Evolutionary conservation across 2,888 invertebrate species (phyloP).

Genomic region (Cheilosia impressa): DNA sequence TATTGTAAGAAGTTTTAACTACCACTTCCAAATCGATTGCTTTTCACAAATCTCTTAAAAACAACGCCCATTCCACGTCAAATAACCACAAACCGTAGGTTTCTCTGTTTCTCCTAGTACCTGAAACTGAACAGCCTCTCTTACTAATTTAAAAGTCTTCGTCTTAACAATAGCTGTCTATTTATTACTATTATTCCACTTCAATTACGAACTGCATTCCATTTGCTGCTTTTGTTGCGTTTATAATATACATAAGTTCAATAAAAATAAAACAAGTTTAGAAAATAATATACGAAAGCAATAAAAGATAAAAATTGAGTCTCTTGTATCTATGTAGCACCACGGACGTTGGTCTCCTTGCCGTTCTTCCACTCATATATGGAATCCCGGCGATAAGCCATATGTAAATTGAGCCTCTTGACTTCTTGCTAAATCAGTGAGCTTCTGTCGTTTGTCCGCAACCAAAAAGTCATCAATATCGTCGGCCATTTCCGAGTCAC

Average conservation of each 20-base stretch:
- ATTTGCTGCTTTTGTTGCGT: neutral
- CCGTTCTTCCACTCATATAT: conserved; percentile 70
- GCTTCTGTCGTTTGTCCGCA: conserved; percentile 81
- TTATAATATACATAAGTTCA: neutral
- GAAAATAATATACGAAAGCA: too few species aligned
- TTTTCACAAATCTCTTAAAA: too few species aligned
- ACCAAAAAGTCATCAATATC: conserved; percentile 82
- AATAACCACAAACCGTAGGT: too few species aligned
- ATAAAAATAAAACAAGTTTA: neutral
- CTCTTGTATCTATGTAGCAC: conserved; percentile 43
- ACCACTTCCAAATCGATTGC: too few species aligned
- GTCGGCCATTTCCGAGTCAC: conserved; percentile 81
- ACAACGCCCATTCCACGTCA: too few species aligned
- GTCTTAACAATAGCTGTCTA: neutral
- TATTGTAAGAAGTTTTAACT: too few species aligned
- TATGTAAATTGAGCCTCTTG: conserved; percentile 81
- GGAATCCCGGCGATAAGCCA: conserved; percentile 81
- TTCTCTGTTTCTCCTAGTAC: too few species aligned
- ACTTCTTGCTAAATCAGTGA: conserved; percentile 78
- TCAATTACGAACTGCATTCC: conserved; percentile 17
- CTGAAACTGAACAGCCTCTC: neutral
- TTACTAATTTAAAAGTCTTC: neutral
- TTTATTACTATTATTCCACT: neutral
- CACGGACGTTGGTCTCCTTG: neutral
- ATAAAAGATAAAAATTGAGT: conserved; percentile 41